Percentiles rank a stretch among this genome's conserved stretches.
Conservation (phyloP, 2,888 invertebrate species). For the Leuctra nigra region DNA sequence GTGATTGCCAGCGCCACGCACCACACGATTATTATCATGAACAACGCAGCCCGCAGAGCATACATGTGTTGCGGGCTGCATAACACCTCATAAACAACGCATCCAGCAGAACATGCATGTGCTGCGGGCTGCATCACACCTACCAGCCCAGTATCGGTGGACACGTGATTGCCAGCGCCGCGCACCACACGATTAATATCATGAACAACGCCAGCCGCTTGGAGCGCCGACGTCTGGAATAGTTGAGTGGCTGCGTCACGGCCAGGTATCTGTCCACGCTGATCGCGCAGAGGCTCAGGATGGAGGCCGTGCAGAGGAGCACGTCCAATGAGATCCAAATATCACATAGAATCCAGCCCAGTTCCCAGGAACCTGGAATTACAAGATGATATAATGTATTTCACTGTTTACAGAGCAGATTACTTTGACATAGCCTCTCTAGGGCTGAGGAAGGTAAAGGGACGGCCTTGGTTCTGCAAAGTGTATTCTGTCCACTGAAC, state of each 20-base stretch:
- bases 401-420: too few relatives aligned
- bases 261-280: conserved; percentile 89
- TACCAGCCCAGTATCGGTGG: conserved; percentile 92
- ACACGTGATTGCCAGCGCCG: conserved; percentile 85
- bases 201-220: conserved; percentile 77
- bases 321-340: conserved; percentile 93
- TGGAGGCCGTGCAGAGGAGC: conserved; percentile 88
- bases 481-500: too few relatives aligned
- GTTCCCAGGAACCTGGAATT: conserved; percentile 84
- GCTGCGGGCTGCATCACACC: conserved; percentile 36
- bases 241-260: conserved; percentile 87
- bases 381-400: too few relatives aligned
- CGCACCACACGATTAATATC: conserved; percentile 85
- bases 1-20: conserved; percentile 83
- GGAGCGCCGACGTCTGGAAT: conserved; percentile 80
- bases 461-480: too few relatives aligned
- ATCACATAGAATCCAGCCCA: conserved; percentile 82
- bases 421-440: too few relatives aligned
- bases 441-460: too few relatives aligned
- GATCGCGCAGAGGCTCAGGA: conserved; percentile 87
- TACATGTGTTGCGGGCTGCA: too few relatives aligned
- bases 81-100: not conserved
- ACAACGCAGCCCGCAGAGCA: conserved; percentile 69
- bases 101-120: not conserved
- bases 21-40: conserved; percentile 90